phyloP scores from a whole-genome alignment of 2,888 invertebrate species.

The Mesopsocus fuscifrons region DNA sequence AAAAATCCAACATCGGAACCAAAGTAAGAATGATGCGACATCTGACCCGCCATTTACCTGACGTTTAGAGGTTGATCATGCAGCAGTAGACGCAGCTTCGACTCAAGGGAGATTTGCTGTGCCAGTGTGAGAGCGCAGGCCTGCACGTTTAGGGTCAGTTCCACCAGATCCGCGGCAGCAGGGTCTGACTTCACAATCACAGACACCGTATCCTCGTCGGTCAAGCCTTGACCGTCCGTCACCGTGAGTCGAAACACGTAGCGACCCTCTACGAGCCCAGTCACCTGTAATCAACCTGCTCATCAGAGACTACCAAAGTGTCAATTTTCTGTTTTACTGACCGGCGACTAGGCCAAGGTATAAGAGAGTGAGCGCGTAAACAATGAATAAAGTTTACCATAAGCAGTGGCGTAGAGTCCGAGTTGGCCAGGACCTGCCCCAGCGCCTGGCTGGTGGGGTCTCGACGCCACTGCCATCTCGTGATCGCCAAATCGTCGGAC shows the following conservation, averaged over 20 bases:
- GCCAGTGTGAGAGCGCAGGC: slow-evolving; percentile 44
- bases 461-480: slow-evolving; percentile 66
- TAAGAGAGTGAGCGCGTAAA: no score
- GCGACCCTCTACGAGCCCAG: slow-evolving; percentile 69
- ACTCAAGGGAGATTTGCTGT: slow-evolving; percentile 55
- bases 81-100: slow-evolving; percentile 61
- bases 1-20: no score
- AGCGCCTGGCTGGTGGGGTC: slow-evolving; percentile 61
- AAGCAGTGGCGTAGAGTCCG: slow-evolving; percentile 58
- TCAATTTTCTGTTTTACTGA: no score
- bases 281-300: slow-evolving; percentile 45
- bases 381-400: no score
- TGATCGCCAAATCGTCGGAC: slow-evolving; percentile 70
- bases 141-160: slow-evolving; percentile 61
- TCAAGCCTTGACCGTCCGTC: slow-evolving; percentile 72
- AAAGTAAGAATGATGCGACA: no score
- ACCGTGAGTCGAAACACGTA: slow-evolving; percentile 83
- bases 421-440: slow-evolving; percentile 56
- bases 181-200: slow-evolving; percentile 66
- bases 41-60: slow-evolving; percentile 31
- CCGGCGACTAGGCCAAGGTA: no score
- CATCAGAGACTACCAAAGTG: no score
- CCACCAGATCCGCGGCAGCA: slow-evolving; percentile 52
- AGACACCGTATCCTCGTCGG: slow-evolving; percentile 62
- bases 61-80: slow-evolving; percentile 46